These are phyloP conservation scores for Bombus sylvicola DNA, from an alignment of 1,140 invertebrate species.

Conservation along the genomic window DNA sequence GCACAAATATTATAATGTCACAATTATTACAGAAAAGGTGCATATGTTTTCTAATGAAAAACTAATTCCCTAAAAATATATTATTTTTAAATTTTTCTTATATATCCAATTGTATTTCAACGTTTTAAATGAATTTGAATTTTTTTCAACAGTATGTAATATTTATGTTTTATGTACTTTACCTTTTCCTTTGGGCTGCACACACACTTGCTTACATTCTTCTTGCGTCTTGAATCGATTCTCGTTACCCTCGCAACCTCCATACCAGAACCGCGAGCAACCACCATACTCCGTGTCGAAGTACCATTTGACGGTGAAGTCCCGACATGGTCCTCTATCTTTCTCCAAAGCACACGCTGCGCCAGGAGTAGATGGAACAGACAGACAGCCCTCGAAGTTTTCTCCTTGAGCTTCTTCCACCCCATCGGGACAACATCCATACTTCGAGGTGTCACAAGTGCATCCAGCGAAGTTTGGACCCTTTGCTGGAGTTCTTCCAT, in stretches of 20 bases:
- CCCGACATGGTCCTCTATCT: slow-evolving; percentile 90
- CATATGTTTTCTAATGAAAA: not conserved
- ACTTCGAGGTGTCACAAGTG: slow-evolving; percentile 90
- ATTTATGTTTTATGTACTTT: slow-evolving; percentile 6
- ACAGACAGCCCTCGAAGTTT: slow-evolving; percentile 91
- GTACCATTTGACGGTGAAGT: slow-evolving; percentile 95
- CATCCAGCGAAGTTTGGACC: slow-evolving; percentile 89
- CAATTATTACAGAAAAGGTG: not conserved
- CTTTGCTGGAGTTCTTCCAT: slow-evolving; percentile 89
- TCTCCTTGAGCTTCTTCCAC: slow-evolving; percentile 90
- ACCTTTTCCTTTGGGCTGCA: slow-evolving; percentile 93
- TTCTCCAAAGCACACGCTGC: slow-evolving; percentile 89
- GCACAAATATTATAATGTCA: not conserved
- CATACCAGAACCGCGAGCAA: slow-evolving; percentile 97
- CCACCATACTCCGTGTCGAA: slow-evolving; percentile 94
- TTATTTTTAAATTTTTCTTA: no score
- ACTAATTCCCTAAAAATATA: no score
- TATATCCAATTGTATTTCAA: no score
- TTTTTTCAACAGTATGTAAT: no score
- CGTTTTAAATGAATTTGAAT: no score
- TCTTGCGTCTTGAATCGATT: slow-evolving; percentile 93
- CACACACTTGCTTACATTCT: slow-evolving; percentile 93
- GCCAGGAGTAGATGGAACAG: slow-evolving; percentile 86
- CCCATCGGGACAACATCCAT: slow-evolving; percentile 94
- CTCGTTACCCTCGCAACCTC: slow-evolving; percentile 95